Base-by-base conservation (phyloP, 1,140 invertebrate genomes). In the Monomorium pharaonis region DNA sequence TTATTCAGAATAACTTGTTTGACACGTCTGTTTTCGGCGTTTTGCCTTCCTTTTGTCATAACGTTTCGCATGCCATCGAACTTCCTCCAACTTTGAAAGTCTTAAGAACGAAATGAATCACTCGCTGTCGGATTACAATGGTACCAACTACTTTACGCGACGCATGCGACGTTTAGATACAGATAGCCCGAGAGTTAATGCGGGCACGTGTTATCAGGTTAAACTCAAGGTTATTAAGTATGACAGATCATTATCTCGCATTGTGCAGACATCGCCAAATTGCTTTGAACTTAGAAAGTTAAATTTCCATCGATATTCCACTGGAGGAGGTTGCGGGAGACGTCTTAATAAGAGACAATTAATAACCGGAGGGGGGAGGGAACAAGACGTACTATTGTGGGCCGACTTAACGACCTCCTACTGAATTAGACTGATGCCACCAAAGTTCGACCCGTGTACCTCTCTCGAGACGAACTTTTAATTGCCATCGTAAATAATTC, bases 401-500 rank as follows among this genome's bases (percentile, higher is more conserved):
- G 56, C 60, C 65, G 70, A 89, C 88, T 83, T 94, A 94, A 94
- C 92, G 93, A 93, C 92, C 92, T 85, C 83, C 44, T 75, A 78
- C 87, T 86, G 76, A 89, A 89, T 86, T 72, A 65, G 88, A 86
- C 87, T 67, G 89, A 86, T 89, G 88, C 84, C 49, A 62, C 65
- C 60, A 60, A 89, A 89, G 75, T 90, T 85, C 72, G 58, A 69
- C 78, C 62, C 62, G 54, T 81, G 76, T 62, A 54, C 33, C 54
- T 69, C 70, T n/a, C 56, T 44, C 80, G 88, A 77, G 88, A 75
- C 88, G 84, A 95, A 95, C 94, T 95, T 94, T 95, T 94, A 95
- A 95, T 95, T 95, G 94, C 92, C 91, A 93, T 92, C 93, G 94
- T 95, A 95, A 94, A 95, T 95, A 94, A 95, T 95, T 94, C 94